Evolutionary conservation across 2,113 vertebrate genomes (phyloP).

Genomic region (Scytalopus superciliaris): DNA sequence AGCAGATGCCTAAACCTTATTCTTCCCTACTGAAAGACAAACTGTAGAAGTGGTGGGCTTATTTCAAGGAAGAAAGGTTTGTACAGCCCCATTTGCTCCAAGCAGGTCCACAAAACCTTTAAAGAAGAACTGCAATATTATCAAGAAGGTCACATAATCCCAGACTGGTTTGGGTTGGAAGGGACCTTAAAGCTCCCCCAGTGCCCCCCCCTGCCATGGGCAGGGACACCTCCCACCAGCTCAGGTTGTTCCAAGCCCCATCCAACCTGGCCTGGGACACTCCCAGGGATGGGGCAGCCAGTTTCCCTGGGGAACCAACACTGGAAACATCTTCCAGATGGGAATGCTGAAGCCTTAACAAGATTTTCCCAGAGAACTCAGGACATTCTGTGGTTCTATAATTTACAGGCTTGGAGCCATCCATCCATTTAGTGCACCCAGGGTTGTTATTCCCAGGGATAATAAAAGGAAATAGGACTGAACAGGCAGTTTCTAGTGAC

Average conservation of each 20-base stretch:
- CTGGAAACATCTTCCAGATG: background rate
- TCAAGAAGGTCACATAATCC: background rate
- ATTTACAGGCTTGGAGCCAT: background rate
- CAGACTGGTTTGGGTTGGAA: background rate
- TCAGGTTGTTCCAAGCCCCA: background rate
- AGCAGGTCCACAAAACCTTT: background rate
- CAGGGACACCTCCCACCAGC: background rate
- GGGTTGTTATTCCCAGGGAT: background rate
- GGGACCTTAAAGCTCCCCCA: background rate
- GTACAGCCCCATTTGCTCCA: background rate
- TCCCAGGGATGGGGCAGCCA: background rate
- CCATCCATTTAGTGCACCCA: accelerated
- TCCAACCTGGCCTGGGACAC: background rate
- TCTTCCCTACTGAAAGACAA: background rate
- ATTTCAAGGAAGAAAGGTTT: background rate
- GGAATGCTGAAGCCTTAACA: background rate
- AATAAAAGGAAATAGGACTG: background rate
- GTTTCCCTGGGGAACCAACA: background rate
- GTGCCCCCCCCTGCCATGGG: background rate
- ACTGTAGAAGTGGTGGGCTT: background rate
- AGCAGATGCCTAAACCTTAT: background rate
- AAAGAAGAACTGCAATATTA: too few species aligned
- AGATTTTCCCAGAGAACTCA: background rate
- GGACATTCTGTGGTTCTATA: background rate
- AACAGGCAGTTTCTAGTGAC: background rate